These are phyloP conservation scores for Protophormia terraenovae DNA, from an alignment of 2,888 invertebrate species.

Conservation along the genomic window DNA sequence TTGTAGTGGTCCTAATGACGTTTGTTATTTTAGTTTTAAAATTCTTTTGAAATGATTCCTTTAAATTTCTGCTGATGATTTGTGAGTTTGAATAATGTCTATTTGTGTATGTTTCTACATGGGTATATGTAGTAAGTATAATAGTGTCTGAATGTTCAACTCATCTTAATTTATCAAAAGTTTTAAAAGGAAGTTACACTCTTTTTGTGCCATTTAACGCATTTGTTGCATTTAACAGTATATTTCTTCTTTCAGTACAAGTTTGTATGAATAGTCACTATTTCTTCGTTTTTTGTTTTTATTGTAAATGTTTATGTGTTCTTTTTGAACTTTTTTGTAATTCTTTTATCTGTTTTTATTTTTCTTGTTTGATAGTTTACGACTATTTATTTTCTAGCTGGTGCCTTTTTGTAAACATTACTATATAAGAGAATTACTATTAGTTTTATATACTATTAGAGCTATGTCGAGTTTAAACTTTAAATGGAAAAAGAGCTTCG, in stretches of 20 bases:
- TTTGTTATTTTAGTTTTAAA: background rate
- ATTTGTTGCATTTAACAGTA: slow-evolving; percentile 63
- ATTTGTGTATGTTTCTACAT: background rate
- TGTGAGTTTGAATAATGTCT: background rate
- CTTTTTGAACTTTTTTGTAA: slow-evolving; percentile 39
- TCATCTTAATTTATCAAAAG: slow-evolving; percentile 64
- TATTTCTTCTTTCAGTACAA: slow-evolving; percentile 18
- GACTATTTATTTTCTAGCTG: slow-evolving; percentile 46
- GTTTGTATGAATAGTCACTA: background rate
- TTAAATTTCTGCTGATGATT: background rate
- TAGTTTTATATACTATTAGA: background rate
- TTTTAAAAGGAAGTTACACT: slow-evolving; percentile 63
- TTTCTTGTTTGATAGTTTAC: slow-evolving; percentile 45
- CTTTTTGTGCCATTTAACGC: slow-evolving; percentile 61
- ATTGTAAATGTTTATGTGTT: slow-evolving; percentile 46
- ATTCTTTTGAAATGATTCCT: background rate
- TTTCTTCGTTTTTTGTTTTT: slow-evolving; percentile 18
- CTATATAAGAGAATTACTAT: background rate
- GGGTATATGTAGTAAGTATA: background rate
- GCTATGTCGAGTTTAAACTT: background rate
- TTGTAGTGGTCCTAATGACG: too few relatives aligned
- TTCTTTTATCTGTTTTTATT: slow-evolving; percentile 10
- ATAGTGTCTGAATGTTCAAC: slow-evolving; percentile 51
- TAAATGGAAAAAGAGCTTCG: background rate
- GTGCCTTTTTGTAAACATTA: slow-evolving; percentile 5